These are phyloP conservation scores for Drosophila planitibia DNA, from an alignment of 2,888 invertebrate species.

Conservation along the genomic window DNA sequence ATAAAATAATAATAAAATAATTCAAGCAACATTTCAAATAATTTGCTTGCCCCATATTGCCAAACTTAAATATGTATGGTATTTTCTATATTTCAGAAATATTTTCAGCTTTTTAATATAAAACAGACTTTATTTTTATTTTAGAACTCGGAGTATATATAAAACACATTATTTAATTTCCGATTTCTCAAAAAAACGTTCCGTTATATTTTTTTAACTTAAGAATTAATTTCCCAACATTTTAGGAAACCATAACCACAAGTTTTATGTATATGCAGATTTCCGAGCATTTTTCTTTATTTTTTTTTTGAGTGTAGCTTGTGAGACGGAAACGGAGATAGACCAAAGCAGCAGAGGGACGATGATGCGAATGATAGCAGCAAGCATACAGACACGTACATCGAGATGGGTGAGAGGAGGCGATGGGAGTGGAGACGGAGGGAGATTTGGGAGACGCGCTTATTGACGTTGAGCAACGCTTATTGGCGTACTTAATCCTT, in stretches of 20 bases:
- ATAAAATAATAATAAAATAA: too few relatives aligned
- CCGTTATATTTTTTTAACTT: accelerated
- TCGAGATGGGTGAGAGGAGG: neutral
- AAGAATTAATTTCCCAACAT: neutral
- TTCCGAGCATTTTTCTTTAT: neutral
- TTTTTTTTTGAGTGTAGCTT: slow-evolving; percentile 4
- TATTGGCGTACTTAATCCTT: slow-evolving; percentile 82
- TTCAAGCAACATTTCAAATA: neutral
- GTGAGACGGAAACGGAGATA: slow-evolving; percentile 60
- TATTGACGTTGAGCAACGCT: slow-evolving; percentile 80
- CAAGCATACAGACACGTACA: slow-evolving; percentile 28
- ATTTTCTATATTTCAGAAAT: neutral
- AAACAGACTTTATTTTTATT: neutral
- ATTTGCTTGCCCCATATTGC: neutral
- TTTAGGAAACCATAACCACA: neutral
- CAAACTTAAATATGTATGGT: neutral
- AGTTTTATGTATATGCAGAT: neutral
- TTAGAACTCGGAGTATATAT: neutral
- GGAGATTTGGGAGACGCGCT: slow-evolving; percentile 39
- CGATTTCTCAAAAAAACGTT: neutral
- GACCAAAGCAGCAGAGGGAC: slow-evolving; percentile 53
- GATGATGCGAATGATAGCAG: slow-evolving; percentile 28
- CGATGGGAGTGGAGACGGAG: neutral
- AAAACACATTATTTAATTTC: neutral
- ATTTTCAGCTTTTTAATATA: neutral